Evolutionary conservation across 2,888 invertebrate genomes (phyloP), one percentile per base, ranked within the genome.

Genomic region (Trachelus troglodyta): DNA sequence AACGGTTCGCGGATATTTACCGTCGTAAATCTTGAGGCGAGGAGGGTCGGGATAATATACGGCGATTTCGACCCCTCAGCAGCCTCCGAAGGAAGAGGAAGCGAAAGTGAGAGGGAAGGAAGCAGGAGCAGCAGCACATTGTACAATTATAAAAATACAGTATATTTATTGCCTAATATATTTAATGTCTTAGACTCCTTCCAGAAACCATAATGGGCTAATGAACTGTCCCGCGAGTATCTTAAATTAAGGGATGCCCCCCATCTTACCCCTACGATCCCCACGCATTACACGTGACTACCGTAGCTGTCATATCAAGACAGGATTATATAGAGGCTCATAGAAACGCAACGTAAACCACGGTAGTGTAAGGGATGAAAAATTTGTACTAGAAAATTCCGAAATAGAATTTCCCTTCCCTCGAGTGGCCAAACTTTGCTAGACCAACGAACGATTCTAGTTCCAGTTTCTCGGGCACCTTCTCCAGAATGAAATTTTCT

Each of bases 121-220:
- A 77, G 68, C 79, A 76, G 56, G 23, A 56, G 23, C 23, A 56
- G 56, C 23, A 23, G 23, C 56, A 23, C 69, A 31, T 9, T 69
- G 73, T 31, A 69, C 75, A 75, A 76, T 77, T 80, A 78, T 80
- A 77, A 81, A 79, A 77, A 76, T 75, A 35, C 75, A 35, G 35
- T 74, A 77, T 31, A 69, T 76, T 80, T 80, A 78, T 79, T 77
- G 71, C 74, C 40, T 56, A 40, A 78, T 80, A 69, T 77, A 77
- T 81, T 77, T 74, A 76, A 80, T 37, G 80, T 77, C 80, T 79
- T 69, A 69, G 35, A 69, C 35, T 74, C 40, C 74, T 56, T 73
- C 34, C 74, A 35, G 56, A 75, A 76, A 76, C 75, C 77, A 78
- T 78, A 79, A 80, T 76, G 78, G 75, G 77, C 77, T 81, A 80